Base-by-base conservation (phyloP, 37 sponge, comb jelly and placozoan genomes). In the Chondrosia reniformis region DNA sequence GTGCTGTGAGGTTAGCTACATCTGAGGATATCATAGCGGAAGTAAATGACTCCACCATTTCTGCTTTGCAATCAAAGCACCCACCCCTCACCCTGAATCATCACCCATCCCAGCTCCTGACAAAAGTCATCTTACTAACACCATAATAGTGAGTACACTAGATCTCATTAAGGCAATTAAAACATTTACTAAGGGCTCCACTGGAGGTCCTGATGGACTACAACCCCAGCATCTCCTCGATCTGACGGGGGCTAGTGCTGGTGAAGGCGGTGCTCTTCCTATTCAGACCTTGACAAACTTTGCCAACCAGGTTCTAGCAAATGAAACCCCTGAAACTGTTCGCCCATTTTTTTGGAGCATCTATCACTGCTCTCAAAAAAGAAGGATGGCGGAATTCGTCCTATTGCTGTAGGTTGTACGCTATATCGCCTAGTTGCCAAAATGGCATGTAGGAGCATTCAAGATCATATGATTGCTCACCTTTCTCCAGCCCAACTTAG, bases 321-420 rank as follows among this genome's bases (percentile, higher is more conserved):
- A 78, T 22, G 55, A 33, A 45, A 63, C 41, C 13, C 86, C 86
- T 52, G 36, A 34, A 24, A 15, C 63, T 2, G 42, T 80, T 21
- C 42, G 80, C 24, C 80, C 75, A 39, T 49, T 63, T 85, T 13
- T 80, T 79, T 75, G 86, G 86, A 52, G 80, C 86, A 28, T 45
- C 39, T 49, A 32, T 85, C 27, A 58, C 59, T 8, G 80, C 86
- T 8, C 57, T 80, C 5, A n/a, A 42, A 12, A 85, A n/a, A 75
- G 52, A 74, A 79, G 45, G 76, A 75, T 75, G 81, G 81, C 7
- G 81, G 81, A 32, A 33, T 85, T 12, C 61, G 81, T 19, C 76
- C 81, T 30, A 85, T 85, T 39, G 86, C 86, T 34, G 78, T 85
- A 39, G 86, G 81, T 6, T 27, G 73, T 22, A 75, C 81, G 49